phyloP scores from a whole-genome alignment of 2,113 vertebrate genomes.

The Pycnonotus jocosus region DNA sequence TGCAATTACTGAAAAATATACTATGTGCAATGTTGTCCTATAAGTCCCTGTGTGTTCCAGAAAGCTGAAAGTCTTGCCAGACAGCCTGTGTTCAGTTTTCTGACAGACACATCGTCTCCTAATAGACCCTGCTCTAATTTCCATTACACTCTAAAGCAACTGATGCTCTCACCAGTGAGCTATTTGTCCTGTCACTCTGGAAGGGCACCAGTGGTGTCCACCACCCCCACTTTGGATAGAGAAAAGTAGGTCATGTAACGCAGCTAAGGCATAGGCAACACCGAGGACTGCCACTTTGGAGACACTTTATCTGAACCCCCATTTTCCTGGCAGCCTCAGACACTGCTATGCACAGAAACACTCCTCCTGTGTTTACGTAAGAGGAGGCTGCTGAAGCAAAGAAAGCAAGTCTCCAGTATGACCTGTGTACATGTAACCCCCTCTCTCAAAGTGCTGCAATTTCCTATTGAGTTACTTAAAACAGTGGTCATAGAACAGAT shows the following conservation, averaged over 20 bases:
- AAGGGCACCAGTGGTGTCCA: not conserved
- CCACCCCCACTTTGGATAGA: not conserved
- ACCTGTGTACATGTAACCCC: rapidly evolving
- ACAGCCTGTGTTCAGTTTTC: not conserved
- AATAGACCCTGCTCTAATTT: not conserved
- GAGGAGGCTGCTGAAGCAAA: not conserved
- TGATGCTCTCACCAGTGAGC: not conserved
- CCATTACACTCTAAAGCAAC: not conserved
- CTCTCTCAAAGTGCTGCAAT: not conserved
- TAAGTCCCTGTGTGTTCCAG: not conserved
- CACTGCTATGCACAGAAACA: not conserved
- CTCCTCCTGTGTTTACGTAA: rapidly evolving
- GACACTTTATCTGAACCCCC: not conserved
- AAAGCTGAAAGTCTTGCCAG: not conserved
- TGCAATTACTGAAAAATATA: not conserved
- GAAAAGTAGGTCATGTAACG: not conserved
- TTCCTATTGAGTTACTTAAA: not conserved
- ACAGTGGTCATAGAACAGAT: not conserved
- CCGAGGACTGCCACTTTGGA: rapidly evolving
- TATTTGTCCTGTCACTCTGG: slow-evolving; percentile 13
- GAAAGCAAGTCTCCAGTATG: not conserved
- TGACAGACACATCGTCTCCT: not conserved
- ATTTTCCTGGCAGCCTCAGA: not conserved
- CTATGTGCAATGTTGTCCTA: not conserved
- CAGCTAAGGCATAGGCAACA: not conserved